These are phyloP conservation scores for Lordiphosa stackelbergi DNA, from an alignment of 1,140 invertebrate genomes.

Conservation along the genomic window DNA sequence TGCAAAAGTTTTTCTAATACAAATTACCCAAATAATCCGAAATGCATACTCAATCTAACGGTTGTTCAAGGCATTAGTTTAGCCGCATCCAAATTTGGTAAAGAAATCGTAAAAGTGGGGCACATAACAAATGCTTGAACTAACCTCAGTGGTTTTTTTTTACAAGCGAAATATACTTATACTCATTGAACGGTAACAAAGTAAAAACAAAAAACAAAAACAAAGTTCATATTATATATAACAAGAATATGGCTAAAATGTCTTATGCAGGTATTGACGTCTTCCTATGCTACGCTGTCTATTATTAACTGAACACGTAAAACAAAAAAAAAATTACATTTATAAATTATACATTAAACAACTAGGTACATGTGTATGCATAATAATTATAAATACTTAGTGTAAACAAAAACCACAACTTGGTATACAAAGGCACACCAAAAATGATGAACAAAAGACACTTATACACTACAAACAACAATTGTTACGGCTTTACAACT, in stretches of 20 bases:
- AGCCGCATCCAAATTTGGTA: conserved; percentile 3
- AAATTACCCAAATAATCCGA: conserved; percentile 24
- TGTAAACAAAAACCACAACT: conserved; percentile 29
- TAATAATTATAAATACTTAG: conserved; percentile 21
- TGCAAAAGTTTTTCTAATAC: conserved; percentile 58
- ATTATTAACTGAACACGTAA: conserved; percentile 76
- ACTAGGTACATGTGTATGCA: conserved; percentile 37
- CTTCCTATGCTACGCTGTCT: conserved; percentile 78
- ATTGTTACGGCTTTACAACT: conserved; percentile 41
- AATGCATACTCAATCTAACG: conserved; percentile 45
- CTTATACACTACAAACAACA: conserved; percentile 24
- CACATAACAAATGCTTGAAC: conserved; percentile 46
- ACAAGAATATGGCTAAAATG: conserved; percentile 76
- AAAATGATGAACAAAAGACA: conserved; percentile 11
- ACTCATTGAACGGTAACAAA: conserved; percentile 25
- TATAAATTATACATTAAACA: conserved; percentile 68
- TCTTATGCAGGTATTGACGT: conserved; percentile 78
- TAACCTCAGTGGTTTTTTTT: conserved; percentile 54
- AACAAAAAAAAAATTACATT: conserved; percentile 55
- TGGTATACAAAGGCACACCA: conserved; percentile 7
- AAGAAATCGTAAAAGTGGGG: conserved; percentile 5
- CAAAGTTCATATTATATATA: conserved; percentile 65
- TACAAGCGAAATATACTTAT: conserved; percentile 43
- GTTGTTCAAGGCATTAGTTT: conserved; percentile 47
- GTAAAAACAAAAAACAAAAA: conserved; percentile 53